A percentile compares a stretch with the other conserved stretches of the same genome.
Conservation (phyloP, 2,888 invertebrate species). For the Elmis aenea region DNA sequence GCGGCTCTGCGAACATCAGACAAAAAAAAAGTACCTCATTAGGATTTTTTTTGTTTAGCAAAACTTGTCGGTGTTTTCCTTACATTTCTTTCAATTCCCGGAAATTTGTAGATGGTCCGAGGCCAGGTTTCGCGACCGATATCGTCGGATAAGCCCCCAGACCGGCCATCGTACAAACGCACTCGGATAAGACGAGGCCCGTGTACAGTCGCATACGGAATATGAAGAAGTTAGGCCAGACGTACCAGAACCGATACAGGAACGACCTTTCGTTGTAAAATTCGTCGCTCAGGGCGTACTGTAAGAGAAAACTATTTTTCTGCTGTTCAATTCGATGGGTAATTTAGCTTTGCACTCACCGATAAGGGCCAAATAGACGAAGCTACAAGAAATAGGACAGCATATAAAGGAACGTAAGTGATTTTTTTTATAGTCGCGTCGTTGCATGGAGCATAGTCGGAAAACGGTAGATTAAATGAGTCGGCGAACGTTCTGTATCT, state of each 20-base stretch:
- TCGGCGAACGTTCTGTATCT: constrained; percentile 84
- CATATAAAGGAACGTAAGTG: constrained; percentile 61
- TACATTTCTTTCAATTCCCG: constrained; percentile 49
- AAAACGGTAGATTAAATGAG: constrained; percentile 65
- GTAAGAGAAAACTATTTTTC: constrained; percentile 37
- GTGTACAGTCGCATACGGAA: constrained; percentile 88
- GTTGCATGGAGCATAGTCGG: constrained; percentile 58
- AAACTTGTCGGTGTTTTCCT: constrained; percentile 8
- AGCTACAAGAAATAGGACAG: constrained; percentile 60
- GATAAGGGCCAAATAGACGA: constrained; percentile 69
- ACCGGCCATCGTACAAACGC: constrained; percentile 87
- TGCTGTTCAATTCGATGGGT: not conserved
- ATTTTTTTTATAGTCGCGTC: constrained; percentile 61
- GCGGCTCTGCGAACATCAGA: constrained; percentile 17
- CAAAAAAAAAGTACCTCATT: not conserved
- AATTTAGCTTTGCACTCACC: constrained; percentile 50
- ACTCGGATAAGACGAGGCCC: constrained; percentile 86
- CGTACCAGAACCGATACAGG: constrained; percentile 76
- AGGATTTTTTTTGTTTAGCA: too few relatives aligned
- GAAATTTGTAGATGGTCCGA: constrained; percentile 77
- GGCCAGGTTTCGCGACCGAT: constrained; percentile 69
- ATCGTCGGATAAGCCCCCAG: constrained; percentile 85
- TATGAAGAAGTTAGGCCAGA: constrained; percentile 79
- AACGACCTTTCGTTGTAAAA: constrained; percentile 67
- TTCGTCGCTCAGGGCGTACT: constrained; percentile 78